A percentile compares a stretch with the other conserved stretches of the same genome.
phyloP scores from a whole-genome alignment of 2,888 invertebrate species.

The Odontocolon sp. region DNA sequence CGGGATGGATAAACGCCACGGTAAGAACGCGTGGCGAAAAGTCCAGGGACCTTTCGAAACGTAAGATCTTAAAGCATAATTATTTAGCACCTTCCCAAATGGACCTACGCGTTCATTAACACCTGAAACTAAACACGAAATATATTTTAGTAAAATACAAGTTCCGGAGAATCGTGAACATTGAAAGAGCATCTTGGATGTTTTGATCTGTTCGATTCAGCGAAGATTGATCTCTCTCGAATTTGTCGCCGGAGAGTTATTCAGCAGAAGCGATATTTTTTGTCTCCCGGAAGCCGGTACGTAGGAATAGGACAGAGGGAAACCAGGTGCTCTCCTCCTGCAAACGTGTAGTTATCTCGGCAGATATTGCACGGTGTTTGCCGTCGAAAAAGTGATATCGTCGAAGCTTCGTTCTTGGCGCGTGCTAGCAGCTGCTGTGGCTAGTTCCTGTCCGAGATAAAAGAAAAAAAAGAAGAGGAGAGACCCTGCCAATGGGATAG shows the following conservation, averaged over 20 bases:
- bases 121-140: too few species aligned
- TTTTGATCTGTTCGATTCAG: not conserved
- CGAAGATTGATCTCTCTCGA: not conserved
- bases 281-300: constrained; percentile 47
- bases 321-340: constrained; percentile 66
- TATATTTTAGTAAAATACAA: too few species aligned
- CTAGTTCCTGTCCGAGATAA: constrained; percentile 71
- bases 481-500: not conserved
- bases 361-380: constrained; percentile 70
- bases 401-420: constrained; percentile 73
- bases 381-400: constrained; percentile 70
- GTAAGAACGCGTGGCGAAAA: too few species aligned
- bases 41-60: too few species aligned
- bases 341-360: constrained; percentile 60
- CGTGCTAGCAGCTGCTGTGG: constrained; percentile 76
- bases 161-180: too few species aligned
- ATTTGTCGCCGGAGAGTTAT: not conserved
- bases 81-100: too few species aligned
- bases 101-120: too few species aligned
- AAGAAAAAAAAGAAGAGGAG: constrained; percentile 4
- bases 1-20: too few species aligned
- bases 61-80: too few species aligned
- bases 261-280: not conserved
- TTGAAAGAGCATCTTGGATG: too few species aligned
- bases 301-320: constrained; percentile 36